Base-by-base conservation (phyloP, 2,888 invertebrate genomes). In the Tethea ocularis region DNA sequence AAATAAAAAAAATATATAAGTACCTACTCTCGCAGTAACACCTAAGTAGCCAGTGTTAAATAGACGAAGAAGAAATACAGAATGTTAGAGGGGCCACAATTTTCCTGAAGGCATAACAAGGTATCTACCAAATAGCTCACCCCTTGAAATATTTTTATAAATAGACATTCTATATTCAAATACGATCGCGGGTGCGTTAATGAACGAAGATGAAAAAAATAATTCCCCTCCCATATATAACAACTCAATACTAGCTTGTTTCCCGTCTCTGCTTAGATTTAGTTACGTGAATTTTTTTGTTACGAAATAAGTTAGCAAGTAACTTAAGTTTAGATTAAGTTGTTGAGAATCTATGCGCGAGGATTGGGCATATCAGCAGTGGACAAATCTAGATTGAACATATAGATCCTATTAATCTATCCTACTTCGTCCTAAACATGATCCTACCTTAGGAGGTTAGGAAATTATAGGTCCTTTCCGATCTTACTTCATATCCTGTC, bases 131-230 rank as follows among this genome's bases (percentile, higher is more conserved):
- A 61, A 60, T n/a, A 33, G 57, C 52, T 56, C 41, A 55, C 63
- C 51, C 41, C 23, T 57, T 58, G 20, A 46, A 20, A 6, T 13
- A 46, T 60, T 57, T 60, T 69, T 58, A 62, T 63, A 71, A 76
- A 74, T 72, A 75, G 62, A 74, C 71, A 74, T 67, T 71, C 71
- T 68, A 77, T 74, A 85, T 85, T 86, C 77, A 83, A 82, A 82
- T 83, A 77, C 69, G 74, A 77, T 77, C 73, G 69, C 57, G 64
- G 71, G 20, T 46, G 61, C 61, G 71, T 72, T 77, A 77, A 79
- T 75, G 78, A 74, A 75, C 69, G 68, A 57, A 61, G 58, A 69
- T 72, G 77, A 75, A 77, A 79, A 71, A 72, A 20, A 17, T 46
- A 46, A 20, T 46, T 75, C 63, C 74, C 74, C 75, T 69, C 64